Conservation (phyloP, 2,888 invertebrate genomes). For the Amphipoea lucens region DNA sequence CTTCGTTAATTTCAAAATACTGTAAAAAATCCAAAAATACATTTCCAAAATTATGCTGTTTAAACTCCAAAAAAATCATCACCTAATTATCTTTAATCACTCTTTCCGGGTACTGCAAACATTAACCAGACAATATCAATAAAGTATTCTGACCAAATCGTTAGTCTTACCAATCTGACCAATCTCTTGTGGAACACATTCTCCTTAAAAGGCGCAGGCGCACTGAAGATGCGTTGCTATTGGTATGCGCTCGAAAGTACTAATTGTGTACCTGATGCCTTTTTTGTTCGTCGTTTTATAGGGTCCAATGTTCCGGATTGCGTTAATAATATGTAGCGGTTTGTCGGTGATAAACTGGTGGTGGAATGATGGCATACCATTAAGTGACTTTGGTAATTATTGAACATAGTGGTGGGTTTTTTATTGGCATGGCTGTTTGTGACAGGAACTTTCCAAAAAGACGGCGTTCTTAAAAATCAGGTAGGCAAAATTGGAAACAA, state of each 20-base stretch:
- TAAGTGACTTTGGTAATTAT: constrained; percentile 3
- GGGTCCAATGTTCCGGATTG: constrained; percentile 62
- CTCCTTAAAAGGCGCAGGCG: constrained; percentile 73
- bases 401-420: background rate
- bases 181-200: constrained; percentile 64
- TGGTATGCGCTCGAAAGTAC: constrained; percentile 87
- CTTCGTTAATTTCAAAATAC: constrained; percentile 2
- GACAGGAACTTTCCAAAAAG: background rate
- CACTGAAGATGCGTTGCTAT: constrained; percentile 81
- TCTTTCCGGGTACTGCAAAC: constrained; percentile 45
- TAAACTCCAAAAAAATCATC: constrained; percentile 31
- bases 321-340: constrained; percentile 59
- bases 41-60: constrained; percentile 4
- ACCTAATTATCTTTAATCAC: constrained; percentile 62
- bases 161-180: constrained; percentile 65
- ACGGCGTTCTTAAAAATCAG: no score
- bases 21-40: constrained; percentile 8
- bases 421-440: background rate
- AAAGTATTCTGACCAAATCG: constrained; percentile 62
- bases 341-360: constrained; percentile 5
- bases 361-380: background rate
- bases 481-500: background rate
- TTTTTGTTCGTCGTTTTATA: constrained; percentile 65
- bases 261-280: constrained; percentile 80
- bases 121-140: constrained; percentile 62